Evolutionary conservation across 2,113 vertebrate species (phyloP).

Genomic region (Micronisus gabar): DNA sequence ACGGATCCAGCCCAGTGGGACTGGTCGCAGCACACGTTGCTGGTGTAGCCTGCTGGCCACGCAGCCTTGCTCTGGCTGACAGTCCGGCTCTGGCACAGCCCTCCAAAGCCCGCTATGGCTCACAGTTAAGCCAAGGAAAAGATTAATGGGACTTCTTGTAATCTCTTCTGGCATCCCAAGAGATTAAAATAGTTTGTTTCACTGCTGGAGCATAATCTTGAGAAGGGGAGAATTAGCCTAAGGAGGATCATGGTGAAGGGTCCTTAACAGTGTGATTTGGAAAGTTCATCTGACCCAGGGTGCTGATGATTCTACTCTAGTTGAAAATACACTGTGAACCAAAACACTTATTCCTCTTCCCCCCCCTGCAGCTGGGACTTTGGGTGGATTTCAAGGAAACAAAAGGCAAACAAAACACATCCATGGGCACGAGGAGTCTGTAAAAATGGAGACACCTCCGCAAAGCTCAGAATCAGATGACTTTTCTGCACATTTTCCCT

Average conservation of each 20-base stretch:
- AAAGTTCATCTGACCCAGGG: background rate
- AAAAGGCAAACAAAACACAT: background rate
- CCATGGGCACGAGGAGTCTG: background rate
- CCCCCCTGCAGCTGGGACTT: background rate
- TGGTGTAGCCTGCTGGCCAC: background rate
- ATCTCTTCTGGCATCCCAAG: background rate
- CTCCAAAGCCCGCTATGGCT: background rate
- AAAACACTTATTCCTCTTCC: background rate
- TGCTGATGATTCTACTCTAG: background rate
- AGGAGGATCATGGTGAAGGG: background rate
- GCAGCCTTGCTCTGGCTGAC: background rate
- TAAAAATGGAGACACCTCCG: background rate
- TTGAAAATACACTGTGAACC: background rate
- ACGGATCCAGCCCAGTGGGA: background rate
- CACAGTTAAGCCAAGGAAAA: background rate
- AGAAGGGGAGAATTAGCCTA: slow-evolving; percentile 22
- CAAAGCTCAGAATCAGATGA: background rate
- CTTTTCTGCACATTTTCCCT: background rate
- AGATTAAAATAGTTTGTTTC: slow-evolving; percentile 58
- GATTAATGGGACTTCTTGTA: slow-evolving; percentile 16
- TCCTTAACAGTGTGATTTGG: background rate
- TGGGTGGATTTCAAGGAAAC: background rate
- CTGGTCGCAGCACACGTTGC: background rate
- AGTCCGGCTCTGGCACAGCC: background rate
- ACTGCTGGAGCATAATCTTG: slow-evolving; percentile 3